Base-by-base conservation (phyloP, 2,113 vertebrate genomes). In the Spea bombifrons region DNA sequence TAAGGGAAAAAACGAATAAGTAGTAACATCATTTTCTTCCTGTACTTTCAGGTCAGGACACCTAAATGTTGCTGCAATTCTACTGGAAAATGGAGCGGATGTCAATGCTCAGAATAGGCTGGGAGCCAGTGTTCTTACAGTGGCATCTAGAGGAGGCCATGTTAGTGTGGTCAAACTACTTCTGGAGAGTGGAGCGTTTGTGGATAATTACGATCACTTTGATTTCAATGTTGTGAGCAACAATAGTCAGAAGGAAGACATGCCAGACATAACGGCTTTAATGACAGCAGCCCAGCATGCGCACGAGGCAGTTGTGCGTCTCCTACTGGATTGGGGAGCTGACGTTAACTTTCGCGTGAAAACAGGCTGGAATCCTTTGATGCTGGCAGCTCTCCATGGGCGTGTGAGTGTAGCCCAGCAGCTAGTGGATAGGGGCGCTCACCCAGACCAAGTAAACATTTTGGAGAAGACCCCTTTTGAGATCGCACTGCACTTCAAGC, bases 11-110 rank as follows among this genome's bases (percentile, higher is more conserved):
- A 7, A 52, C 6, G 50, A 52, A 10, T 59, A 59, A 17, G 16
- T 30, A 5, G 30, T 17, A 30, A 17, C 30, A 5, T 65, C 5
- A 4, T 74, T 5, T 77, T 3, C 4, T 61, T 13, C 75, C 71
- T 61, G 80, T 82, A 66, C 66, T 73, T 30, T 81, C 68, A 99
- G 97, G 83, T 97, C 95, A 82, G 97, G 97, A 66, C 96, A 99
- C 75, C 83, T 93, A 52, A 93, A 81, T 0, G 96, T 98, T 55
- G 93, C 94, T 16, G 94, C 94, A 83, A 93, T 99, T 80, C 90
- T 99, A 55, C 78, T 98, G 89, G 97, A 99, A 85, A 95, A 98
- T 0, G 96, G 96, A 1, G 97, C 96, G 0, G 96, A 98, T 78
- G 91, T 96, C 12, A 97, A 98, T 0, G 95, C 94, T 0, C 93